Conservation (phyloP, 1,140 invertebrate species). For the Drosophila watanabei region DNA sequence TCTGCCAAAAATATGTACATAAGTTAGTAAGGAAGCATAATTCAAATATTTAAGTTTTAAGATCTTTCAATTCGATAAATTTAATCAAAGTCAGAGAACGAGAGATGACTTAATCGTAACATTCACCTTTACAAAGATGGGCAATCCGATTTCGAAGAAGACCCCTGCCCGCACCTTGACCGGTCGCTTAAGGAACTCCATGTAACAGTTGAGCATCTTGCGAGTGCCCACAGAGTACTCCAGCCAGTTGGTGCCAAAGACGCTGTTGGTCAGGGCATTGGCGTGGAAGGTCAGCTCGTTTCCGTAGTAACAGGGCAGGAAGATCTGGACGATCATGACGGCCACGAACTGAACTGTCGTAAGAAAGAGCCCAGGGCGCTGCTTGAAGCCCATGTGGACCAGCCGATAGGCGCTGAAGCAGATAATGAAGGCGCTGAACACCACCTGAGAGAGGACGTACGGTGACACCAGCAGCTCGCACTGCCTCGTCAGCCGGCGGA, state of each 20-base stretch:
- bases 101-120: background rate
- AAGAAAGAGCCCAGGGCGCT: conserved; percentile 64
- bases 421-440: conserved; percentile 76
- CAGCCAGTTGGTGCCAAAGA: conserved; percentile 74
- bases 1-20: conserved; percentile 38
- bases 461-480: conserved; percentile 68
- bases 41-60: too few relatives aligned
- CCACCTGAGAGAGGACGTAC: conserved; percentile 68
- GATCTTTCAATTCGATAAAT: background rate
- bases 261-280: conserved; percentile 57
- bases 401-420: conserved; percentile 74
- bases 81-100: fast-evolving
- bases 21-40: background rate
- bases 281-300: conserved; percentile 72
- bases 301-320: conserved; percentile 75
- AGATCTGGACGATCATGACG: conserved; percentile 76
- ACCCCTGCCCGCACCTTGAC: conserved; percentile 66
- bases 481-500: conserved; percentile 27
- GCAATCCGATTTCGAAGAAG: conserved; percentile 77
- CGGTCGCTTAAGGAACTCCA: conserved; percentile 72
- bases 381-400: conserved; percentile 62
- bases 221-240: conserved; percentile 64
- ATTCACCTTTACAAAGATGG: conserved; percentile 75
- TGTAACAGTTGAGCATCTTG: conserved; percentile 73
- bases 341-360: conserved; percentile 69